Percentiles rank a stretch among this genome's conserved stretches.
phyloP scores from a whole-genome alignment of 2,113 vertebrate genomes.

The Xiphias gladius region DNA sequence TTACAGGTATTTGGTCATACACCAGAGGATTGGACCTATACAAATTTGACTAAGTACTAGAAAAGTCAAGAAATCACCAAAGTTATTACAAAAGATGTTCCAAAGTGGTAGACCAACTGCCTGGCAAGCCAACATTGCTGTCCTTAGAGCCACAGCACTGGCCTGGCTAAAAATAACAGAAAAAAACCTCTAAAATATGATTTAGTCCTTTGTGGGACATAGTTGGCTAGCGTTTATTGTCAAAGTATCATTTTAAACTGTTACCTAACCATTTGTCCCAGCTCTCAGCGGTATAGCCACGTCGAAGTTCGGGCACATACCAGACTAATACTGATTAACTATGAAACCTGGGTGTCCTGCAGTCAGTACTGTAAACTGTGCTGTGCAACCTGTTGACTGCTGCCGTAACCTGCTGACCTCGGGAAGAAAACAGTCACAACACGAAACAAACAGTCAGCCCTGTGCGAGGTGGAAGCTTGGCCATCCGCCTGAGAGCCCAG shows the following conservation, averaged over 20 bases:
- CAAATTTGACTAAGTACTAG: not conserved
- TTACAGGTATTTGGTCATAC: not conserved
- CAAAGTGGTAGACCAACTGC: not conserved
- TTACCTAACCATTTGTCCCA: constrained; percentile 20
- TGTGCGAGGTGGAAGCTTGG: constrained; percentile 62
- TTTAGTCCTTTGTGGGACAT: not conserved
- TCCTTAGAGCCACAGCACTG: not conserved
- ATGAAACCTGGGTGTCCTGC: constrained; percentile 32
- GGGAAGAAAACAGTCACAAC: constrained; percentile 44
- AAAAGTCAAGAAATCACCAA: not conserved
- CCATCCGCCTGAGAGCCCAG: constrained; percentile 34
- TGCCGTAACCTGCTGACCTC: constrained; percentile 63
- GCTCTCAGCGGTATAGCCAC: not conserved
- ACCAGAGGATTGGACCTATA: not conserved
- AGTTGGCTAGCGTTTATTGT: constrained; percentile 2
- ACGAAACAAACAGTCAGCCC: constrained; percentile 58
- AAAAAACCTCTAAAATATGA: not conserved
- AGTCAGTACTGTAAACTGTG: constrained; percentile 10
- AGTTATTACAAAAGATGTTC: not conserved
- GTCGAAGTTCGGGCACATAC: constrained; percentile 27
- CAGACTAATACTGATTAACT: constrained; percentile 62
- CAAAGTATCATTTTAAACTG: constrained; percentile 7
- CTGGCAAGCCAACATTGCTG: not conserved
- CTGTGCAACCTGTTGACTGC: constrained; percentile 17
- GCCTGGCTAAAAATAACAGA: not conserved